A percentile compares a stretch with the other conserved stretches of the same genome.
phyloP scores from a whole-genome alignment of 2,888 invertebrate species.

The Ptilodon capucinus region DNA sequence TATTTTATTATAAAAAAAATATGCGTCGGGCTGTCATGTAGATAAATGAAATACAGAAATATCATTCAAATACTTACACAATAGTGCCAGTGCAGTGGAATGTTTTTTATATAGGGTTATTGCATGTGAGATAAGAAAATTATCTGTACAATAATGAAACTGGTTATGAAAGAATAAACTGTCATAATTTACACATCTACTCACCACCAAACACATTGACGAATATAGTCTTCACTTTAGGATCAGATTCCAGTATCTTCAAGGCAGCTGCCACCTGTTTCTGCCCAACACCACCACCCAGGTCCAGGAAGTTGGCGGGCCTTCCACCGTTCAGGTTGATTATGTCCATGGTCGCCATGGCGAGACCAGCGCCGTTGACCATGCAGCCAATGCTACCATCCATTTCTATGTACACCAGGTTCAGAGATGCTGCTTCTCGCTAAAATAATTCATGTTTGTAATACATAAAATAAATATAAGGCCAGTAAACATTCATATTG shows the following conservation, averaged over 20 bases:
- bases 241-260: slow-evolving; percentile 92
- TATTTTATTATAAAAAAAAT: not conserved
- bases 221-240: slow-evolving; percentile 95
- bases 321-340: slow-evolving; percentile 97
- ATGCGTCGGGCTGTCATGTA: not conserved
- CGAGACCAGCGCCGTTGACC: slow-evolving; percentile 99
- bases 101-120: not conserved
- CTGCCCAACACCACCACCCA: slow-evolving; percentile 97
- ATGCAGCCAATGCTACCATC: slow-evolving; percentile 97
- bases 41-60: not conserved
- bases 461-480: no score
- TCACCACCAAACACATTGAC: slow-evolving; percentile 97
- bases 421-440: slow-evolving; percentile 94
- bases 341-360: slow-evolving; percentile 99
- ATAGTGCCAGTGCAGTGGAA: not conserved
- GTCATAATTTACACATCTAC: slow-evolving; percentile 10
- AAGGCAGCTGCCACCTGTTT: slow-evolving; percentile 97
- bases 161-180: no score
- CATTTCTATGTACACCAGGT: slow-evolving; percentile 98
- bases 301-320: slow-evolving; percentile 99
- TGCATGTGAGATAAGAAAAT: not conserved
- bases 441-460: no score
- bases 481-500: no score
- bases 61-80: no score
- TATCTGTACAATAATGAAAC: not conserved